phyloP scores from a whole-genome alignment of 2,797 vertebrate genomes.

The Rhabdomys pumilio region DNA sequence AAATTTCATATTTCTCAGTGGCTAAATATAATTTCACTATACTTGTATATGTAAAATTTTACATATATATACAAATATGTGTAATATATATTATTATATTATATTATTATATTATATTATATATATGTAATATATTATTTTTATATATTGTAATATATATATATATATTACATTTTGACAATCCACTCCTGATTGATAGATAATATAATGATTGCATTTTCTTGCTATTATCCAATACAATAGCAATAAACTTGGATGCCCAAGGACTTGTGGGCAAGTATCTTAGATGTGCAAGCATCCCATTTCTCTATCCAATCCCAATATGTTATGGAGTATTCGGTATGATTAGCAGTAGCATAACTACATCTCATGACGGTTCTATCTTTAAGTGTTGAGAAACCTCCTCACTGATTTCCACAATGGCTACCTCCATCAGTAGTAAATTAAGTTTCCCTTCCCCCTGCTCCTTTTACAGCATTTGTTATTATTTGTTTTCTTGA shows the following conservation, averaged over 20 bases:
- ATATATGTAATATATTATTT: too few species aligned
- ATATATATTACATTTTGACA: background rate
- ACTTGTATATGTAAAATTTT: too few species aligned
- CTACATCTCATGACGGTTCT: background rate
- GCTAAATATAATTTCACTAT: background rate
- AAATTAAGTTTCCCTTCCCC: background rate
- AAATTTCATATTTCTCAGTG: background rate
- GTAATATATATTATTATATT: too few species aligned
- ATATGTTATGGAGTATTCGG: background rate
- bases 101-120: too few species aligned
- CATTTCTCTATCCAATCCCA: background rate
- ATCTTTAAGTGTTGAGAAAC: background rate
- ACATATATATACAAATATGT: background rate
- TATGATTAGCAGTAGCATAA: background rate
- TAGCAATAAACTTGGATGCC: background rate
- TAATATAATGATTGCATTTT: background rate
- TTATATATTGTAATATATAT: too few species aligned
- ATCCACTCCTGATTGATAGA: background rate
- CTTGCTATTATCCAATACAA: background rate
- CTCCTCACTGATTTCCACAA: background rate
- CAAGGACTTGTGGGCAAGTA: background rate
- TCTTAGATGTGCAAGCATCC: background rate
- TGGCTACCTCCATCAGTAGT: background rate
- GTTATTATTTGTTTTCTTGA: background rate
- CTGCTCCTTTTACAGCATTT: background rate